phyloP scores from a whole-genome alignment of 2,888 invertebrate genomes.

The Temnothorax ravouxi region DNA sequence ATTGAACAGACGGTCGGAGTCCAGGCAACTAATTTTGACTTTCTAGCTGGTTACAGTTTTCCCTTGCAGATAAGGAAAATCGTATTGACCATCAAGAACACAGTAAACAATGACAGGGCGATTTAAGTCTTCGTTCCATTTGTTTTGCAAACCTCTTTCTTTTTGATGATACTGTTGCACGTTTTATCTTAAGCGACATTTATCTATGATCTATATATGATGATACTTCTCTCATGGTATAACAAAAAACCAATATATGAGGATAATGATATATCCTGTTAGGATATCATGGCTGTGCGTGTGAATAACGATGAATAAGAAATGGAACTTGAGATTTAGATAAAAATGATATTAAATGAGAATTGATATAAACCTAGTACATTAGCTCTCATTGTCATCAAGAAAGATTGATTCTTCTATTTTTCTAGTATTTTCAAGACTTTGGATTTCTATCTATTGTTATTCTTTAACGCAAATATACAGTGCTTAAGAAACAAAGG shows the following conservation, averaged over 20 bases:
- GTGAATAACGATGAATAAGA: neutral
- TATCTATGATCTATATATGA: neutral
- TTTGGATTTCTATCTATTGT: neutral
- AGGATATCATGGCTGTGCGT: neutral
- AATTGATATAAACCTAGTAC: neutral
- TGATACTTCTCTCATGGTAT: neutral
- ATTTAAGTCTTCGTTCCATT: neutral
- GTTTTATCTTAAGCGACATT: neutral
- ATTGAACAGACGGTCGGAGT: neutral
- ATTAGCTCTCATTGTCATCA: neutral
- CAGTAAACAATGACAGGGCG: neutral
- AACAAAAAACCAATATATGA: neutral
- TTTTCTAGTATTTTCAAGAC: neutral
- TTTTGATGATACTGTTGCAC: neutral
- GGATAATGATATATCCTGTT: neutral
- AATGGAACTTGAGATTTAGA: neutral
- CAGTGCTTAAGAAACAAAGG: neutral
- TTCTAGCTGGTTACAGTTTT: conserved; percentile 4
- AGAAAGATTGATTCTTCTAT: neutral
- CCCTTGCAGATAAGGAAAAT: neutral
- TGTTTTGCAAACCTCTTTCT: conserved; percentile 6
- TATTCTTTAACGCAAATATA: neutral
- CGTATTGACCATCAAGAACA: too few species aligned
- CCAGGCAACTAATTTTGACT: neutral
- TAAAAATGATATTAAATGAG: neutral